Conservation (phyloP, 2,797 vertebrate species). For the Calcarius lapponicus region DNA sequence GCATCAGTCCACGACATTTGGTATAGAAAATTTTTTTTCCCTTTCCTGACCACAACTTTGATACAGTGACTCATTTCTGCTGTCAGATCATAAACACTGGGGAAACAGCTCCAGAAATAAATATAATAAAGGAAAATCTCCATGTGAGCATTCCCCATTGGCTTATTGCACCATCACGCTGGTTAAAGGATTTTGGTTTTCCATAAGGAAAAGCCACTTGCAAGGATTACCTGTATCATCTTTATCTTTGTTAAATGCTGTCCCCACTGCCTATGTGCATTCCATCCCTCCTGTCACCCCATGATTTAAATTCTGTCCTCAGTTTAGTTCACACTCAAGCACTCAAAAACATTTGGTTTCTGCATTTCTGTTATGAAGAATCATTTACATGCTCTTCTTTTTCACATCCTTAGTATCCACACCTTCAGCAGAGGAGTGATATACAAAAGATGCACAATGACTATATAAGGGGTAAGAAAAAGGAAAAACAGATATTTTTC, state of each 20-base stretch:
- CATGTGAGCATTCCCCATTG: not conserved
- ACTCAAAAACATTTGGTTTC: not conserved
- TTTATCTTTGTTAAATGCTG: not conserved
- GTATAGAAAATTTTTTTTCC: not conserved
- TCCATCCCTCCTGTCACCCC: not conserved
- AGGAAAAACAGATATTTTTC: not conserved
- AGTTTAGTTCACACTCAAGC: not conserved
- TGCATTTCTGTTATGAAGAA: not conserved
- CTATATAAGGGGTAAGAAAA: not conserved
- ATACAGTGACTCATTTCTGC: slow-evolving; percentile 65
- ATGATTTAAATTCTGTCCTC: slow-evolving; percentile 20
- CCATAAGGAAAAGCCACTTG: not conserved
- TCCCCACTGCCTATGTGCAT: not conserved
- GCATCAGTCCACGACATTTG: slow-evolving; percentile 35
- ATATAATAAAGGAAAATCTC: not conserved
- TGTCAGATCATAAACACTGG: slow-evolving; percentile 68
- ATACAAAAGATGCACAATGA: not conserved
- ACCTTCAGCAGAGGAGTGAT: not conserved
- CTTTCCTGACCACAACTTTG: slow-evolving; percentile 62
- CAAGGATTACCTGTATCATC: not conserved
- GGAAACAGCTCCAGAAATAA: slow-evolving; percentile 28
- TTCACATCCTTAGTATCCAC: not conserved
- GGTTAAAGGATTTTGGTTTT: not conserved
- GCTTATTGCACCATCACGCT: not conserved
- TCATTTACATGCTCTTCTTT: not conserved